phyloP scores from a whole-genome alignment of 2,888 invertebrate genomes.

The Thelaira solivaga region DNA sequence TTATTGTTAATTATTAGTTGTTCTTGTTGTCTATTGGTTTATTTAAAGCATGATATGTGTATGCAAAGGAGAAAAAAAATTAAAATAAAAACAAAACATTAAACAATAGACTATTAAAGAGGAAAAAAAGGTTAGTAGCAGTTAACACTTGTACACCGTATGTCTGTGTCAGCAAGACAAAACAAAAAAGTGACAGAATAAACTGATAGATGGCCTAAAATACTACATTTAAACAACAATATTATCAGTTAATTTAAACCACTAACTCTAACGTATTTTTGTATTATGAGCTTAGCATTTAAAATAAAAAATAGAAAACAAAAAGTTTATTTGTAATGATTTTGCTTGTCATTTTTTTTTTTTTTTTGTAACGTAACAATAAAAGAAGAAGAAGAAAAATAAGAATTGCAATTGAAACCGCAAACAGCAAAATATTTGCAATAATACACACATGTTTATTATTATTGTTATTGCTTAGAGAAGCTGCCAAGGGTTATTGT shows the following conservation, averaged over 20 bases:
- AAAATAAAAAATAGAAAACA: too few relatives aligned
- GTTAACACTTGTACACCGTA: conserved; percentile 41
- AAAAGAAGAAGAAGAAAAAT: background rate
- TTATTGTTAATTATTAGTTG: conserved; percentile 34
- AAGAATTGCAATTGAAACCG: background rate
- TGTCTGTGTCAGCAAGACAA: conserved; percentile 17
- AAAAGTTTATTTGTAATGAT: conserved; percentile 14
- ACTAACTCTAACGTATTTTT: conserved; percentile 21
- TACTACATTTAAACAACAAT: conserved; percentile 1
- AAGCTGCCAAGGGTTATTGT: background rate
- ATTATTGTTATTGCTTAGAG: too few relatives aligned
- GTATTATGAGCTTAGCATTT: conserved; percentile 3
- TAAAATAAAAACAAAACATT: background rate
- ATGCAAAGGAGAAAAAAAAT: background rate
- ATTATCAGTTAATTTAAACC: conserved; percentile 9
- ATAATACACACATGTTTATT: background rate
- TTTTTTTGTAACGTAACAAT: too few relatives aligned
- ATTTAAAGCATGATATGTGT: conserved; percentile 2
- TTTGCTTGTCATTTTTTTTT: background rate
- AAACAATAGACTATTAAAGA: conserved; percentile 11
- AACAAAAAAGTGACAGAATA: conserved; percentile 1
- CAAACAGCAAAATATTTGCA: background rate
- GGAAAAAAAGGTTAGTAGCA: conserved; percentile 38
- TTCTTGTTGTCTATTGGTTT: background rate
- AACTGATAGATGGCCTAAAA: background rate